A percentile compares a stretch with the other conserved stretches of the same genome.
These are phyloP conservation scores for Hapalemur alaotrensis DNA, from an alignment of 2,797 vertebrate genomes.

Conservation along the genomic window DNA sequence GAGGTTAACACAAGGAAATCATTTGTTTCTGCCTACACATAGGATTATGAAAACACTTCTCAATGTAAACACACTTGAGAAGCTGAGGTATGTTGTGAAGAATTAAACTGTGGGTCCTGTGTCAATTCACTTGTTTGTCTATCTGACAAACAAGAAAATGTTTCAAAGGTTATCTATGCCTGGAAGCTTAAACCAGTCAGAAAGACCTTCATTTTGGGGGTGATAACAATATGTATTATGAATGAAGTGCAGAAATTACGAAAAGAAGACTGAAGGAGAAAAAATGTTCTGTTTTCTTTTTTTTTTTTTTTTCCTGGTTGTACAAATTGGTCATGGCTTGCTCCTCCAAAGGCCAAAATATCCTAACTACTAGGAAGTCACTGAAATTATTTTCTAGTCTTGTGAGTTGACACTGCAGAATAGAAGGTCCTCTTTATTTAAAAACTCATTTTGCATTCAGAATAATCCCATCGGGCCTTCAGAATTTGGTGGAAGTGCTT, in stretches of 20 bases:
- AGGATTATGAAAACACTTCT: slow-evolving; percentile 43
- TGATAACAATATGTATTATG: slow-evolving; percentile 24
- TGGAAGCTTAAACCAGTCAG: slow-evolving; percentile 53
- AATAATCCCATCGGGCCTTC: neutral
- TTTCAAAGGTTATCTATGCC: slow-evolving; percentile 66
- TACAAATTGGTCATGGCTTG: neutral
- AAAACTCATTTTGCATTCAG: neutral
- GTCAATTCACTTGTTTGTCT: neutral
- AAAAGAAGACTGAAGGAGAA: neutral
- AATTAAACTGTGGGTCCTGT: slow-evolving; percentile 26
- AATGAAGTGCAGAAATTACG: slow-evolving; percentile 49
- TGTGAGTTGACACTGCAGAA: neutral
- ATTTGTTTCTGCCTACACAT: slow-evolving; percentile 46
- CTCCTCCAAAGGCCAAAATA: slow-evolving; percentile 41
- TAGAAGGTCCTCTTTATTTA: slow-evolving; percentile 9
- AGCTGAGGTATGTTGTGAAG: neutral
- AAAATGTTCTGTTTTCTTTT: neutral
- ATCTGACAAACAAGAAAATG: neutral
- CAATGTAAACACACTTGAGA: neutral
- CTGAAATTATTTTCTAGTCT: neutral
- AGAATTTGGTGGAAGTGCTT: neutral
- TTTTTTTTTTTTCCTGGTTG: neutral
- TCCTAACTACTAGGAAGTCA: slow-evolving; percentile 9
- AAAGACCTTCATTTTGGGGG: neutral
- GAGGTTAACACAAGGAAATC: slow-evolving; percentile 44